Base-by-base conservation (phyloP, 1,140 invertebrate species). In the Leptinotarsa defecta region DNA sequence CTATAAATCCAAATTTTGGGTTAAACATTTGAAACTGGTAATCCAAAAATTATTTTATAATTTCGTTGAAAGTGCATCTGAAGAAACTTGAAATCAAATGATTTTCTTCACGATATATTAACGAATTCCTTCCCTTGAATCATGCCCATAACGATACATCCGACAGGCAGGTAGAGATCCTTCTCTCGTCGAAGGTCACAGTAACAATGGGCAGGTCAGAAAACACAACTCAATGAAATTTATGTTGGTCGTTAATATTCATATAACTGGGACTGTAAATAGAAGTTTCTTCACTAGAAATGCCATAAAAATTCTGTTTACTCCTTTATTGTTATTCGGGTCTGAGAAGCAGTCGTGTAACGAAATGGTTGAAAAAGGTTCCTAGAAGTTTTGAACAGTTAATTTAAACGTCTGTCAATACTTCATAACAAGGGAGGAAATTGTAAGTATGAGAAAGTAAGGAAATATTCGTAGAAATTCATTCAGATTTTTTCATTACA, bases 231-330 rank as follows among this genome's bases (percentile, higher is more conserved):
- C 69, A 71, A 71, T 71, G 71, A 65, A 73, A 73, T 73, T 73
- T 73, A 73, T 73, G 71, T 65, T 49, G 63, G 71, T 73, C 71
- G 71, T 73, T 73, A 73, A 73, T 73, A 73, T 73, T 73, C 71
- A 65, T 65, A 27, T 65, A 73, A 73, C 19, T 64, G 61, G 71
- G 71, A 65, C 63, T 65, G 71, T 73, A 73, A 73, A 73, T 73
- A 73, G 71, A 73, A 57, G 71, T 73, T 71, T 73, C 71, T 73
- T 67, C 71, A 63, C 71, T 73, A 73, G 71, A 73, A 73, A 73
- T 65, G 57, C 61, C 71, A 73, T 73, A 73, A 73, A 73, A 73
- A 73, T 43, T 73, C 71, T 73, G 57, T 67, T 73, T 73, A 73
- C 71, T 65, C 57, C 48, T 73, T 73, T 73, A 73, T 73, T 73